Percentiles rank a stretch among this genome's conserved stretches.
These are phyloP conservation scores for Heterotilapia buettikoferi DNA, from an alignment of 2,113 vertebrate species.

Conservation along the genomic window DNA sequence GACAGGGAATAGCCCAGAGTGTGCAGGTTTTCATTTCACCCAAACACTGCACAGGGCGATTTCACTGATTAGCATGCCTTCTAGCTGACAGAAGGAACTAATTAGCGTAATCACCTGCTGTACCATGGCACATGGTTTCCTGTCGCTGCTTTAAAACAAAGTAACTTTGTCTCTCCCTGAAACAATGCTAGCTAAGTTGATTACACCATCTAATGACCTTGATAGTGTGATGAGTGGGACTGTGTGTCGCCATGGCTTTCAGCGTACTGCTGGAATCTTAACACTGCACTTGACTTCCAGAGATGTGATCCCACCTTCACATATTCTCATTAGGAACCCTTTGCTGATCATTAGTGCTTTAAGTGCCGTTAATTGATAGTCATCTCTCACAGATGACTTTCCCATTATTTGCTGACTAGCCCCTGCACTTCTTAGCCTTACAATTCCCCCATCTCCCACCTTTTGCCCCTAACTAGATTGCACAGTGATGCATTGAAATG, in stretches of 20 bases:
- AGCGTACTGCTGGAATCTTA: slow-evolving; percentile 51
- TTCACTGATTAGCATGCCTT: slow-evolving; percentile 56
- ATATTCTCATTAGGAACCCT: slow-evolving; percentile 72
- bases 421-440: slow-evolving; percentile 42
- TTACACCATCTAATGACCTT: slow-evolving; percentile 58
- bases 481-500: not conserved
- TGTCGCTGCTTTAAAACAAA: slow-evolving; percentile 15
- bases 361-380: slow-evolving; percentile 76
- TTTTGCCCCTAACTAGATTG: slow-evolving; percentile 22
- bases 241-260: slow-evolving; percentile 41
- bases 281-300: slow-evolving; percentile 53
- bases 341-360: slow-evolving; percentile 70
- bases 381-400: slow-evolving; percentile 70
- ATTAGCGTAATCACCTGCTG: slow-evolving; percentile 62
- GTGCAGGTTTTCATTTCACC: slow-evolving; percentile 27
- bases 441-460: slow-evolving; percentile 16
- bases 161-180: slow-evolving; percentile 44
- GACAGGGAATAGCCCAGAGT: slow-evolving; percentile 31
- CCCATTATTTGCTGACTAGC: slow-evolving; percentile 61
- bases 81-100: slow-evolving; percentile 57
- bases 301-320: slow-evolving; percentile 68
- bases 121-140: slow-evolving; percentile 19
- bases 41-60: slow-evolving; percentile 17
- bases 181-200: slow-evolving; percentile 44
- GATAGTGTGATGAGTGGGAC: slow-evolving; percentile 45